These are phyloP conservation scores for Athalia cordata DNA, from an alignment of 2,888 invertebrate species.

Conservation along the genomic window DNA sequence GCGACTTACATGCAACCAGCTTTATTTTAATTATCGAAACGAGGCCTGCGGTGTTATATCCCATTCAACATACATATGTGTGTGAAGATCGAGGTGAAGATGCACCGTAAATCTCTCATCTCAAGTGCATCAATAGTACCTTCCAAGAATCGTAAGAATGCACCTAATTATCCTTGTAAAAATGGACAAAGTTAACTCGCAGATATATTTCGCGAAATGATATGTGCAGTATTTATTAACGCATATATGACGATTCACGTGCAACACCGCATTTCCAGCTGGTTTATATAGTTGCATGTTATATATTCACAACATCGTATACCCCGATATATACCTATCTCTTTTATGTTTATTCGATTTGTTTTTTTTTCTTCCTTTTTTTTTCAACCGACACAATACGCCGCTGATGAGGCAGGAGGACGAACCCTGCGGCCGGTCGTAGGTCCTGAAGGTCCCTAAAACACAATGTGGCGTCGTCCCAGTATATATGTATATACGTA, in stretches of 20 bases:
- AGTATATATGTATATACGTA: no score
- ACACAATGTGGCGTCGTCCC: constrained; percentile 58
- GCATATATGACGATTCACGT: constrained; percentile 19
- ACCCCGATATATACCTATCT: neutral
- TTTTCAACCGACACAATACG: constrained; percentile 61
- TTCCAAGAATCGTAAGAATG: constrained; percentile 16
- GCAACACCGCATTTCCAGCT: neutral
- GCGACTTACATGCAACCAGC: no score
- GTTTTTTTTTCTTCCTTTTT: constrained; percentile 50
- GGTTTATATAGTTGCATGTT: constrained; percentile 1
- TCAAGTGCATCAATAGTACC: neutral
- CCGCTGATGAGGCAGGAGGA: constrained; percentile 59
- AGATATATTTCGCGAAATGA: constrained; percentile 9
- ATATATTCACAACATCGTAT: neutral
- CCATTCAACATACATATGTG: no score
- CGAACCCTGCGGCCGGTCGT: constrained; percentile 57
- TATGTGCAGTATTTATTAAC: neutral
- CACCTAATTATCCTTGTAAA: neutral
- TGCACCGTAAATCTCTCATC: no score
- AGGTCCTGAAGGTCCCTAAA: constrained; percentile 50
- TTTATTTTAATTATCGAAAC: no score
- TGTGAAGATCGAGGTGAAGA: no score
- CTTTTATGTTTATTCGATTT: constrained; percentile 41
- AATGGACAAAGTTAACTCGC: neutral
- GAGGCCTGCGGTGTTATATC: no score